Conservation (phyloP, 2,797 vertebrate species). For the Syndactyla subalaris region DNA sequence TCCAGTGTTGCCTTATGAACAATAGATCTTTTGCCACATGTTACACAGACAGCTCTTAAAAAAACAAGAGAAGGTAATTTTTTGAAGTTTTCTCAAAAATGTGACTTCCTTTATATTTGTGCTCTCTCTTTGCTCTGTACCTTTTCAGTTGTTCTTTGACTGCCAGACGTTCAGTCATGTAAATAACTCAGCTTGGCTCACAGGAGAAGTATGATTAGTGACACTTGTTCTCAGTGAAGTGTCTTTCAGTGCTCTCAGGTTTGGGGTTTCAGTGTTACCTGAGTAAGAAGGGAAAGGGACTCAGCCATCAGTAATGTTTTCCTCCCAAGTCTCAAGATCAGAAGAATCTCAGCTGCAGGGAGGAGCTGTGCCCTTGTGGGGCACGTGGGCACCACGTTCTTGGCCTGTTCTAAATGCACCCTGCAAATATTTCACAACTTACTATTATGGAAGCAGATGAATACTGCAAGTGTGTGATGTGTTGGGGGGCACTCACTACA, state of each 20-base stretch:
- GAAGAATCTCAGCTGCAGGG: neutral
- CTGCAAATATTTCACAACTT: neutral
- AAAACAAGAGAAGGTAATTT: neutral
- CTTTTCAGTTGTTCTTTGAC: neutral
- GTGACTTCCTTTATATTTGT: neutral
- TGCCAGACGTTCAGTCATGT: neutral
- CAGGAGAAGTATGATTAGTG: neutral
- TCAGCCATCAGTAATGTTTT: neutral
- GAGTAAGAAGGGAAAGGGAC: neutral
- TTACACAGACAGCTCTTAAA: neutral
- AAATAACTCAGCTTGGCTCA: neutral
- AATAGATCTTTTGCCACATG: neutral
- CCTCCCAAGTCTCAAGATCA: neutral
- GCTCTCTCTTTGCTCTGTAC: neutral
- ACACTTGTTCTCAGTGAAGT: neutral
- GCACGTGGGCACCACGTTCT: neutral
- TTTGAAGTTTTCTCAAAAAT: neutral
- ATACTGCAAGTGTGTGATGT: neutral
- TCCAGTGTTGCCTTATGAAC: neutral
- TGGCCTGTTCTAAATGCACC: neutral
- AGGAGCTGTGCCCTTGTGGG: neutral
- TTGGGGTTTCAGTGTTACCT: accelerated
- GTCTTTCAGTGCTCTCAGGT: neutral
- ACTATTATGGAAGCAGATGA: neutral
- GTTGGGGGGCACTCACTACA: neutral